These are phyloP conservation scores for Leptocoma aspasia DNA, from an alignment of 2,113 vertebrate genomes.

Conservation along the genomic window DNA sequence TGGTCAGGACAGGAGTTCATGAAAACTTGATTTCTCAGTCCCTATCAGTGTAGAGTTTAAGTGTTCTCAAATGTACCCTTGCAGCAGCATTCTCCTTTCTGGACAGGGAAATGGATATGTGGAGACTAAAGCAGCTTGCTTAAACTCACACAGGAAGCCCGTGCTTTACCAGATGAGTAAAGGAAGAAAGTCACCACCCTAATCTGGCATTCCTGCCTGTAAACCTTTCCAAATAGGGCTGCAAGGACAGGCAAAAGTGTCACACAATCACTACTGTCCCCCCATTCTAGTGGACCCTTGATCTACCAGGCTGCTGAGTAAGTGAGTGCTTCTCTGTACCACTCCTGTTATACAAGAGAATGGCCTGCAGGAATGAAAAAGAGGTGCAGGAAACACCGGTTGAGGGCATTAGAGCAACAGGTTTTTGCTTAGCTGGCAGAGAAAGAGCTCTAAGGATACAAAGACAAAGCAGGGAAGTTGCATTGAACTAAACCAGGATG, in stretches of 20 bases:
- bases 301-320: not conserved
- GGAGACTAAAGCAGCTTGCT: not conserved
- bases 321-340: not conserved
- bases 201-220: not conserved
- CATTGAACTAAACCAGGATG: not conserved
- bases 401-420: not conserved
- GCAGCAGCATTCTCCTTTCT: not conserved
- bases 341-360: not conserved
- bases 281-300: not conserved
- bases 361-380: not conserved
- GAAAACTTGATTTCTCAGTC: not conserved
- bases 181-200: not conserved
- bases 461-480: slow-evolving; percentile 47
- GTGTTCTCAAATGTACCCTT: not conserved
- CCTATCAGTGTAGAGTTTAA: not conserved
- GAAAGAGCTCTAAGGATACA: not conserved
- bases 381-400: not conserved
- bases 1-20: not conserved
- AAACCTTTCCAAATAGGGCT: not conserved
- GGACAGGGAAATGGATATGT: not conserved
- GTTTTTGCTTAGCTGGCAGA: slow-evolving; percentile 11
- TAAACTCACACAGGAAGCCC: not conserved
- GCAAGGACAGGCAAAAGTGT: not conserved
- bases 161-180: not conserved
- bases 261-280: not conserved